phyloP scores from a whole-genome alignment of 2,888 invertebrate genomes.

The Zygothrica quintamaculata region DNA sequence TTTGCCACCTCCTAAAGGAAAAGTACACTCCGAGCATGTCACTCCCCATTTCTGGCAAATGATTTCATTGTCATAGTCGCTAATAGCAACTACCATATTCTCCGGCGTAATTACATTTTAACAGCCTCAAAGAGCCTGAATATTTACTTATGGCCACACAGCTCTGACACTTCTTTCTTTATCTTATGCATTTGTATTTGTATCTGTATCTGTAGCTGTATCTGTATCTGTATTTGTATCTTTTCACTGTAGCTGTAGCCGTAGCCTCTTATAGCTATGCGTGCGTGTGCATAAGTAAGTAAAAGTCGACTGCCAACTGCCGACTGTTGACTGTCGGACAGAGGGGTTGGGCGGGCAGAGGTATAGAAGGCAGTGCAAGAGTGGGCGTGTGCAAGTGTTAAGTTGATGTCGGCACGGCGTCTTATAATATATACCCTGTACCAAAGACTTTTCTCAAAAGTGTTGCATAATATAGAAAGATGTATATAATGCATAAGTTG shows the following conservation, averaged over 20 bases:
- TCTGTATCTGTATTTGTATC: slow-evolving; percentile 28
- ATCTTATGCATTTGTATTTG: slow-evolving; percentile 18
- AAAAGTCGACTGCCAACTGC: slow-evolving; percentile 24
- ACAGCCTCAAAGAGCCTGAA: slow-evolving; percentile 70
- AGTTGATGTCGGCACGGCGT: slow-evolving; percentile 50
- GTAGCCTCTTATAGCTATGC: slow-evolving; percentile 19
- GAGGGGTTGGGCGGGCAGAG: background rate
- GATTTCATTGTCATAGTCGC: slow-evolving; percentile 78
- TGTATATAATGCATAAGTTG: too few species aligned
- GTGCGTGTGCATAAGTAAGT: slow-evolving; percentile 61
- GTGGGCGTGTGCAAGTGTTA: slow-evolving; percentile 65
- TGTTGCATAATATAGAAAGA: too few species aligned
- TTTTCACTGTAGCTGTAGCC: too few species aligned
- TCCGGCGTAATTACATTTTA: slow-evolving; percentile 74
- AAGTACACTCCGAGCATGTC: background rate
- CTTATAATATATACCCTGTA: slow-evolving; percentile 8
- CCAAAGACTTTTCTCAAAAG: too few species aligned
- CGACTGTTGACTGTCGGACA: slow-evolving; percentile 5
- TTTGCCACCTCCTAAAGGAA: slow-evolving; percentile 5
- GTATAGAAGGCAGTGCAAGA: background rate
- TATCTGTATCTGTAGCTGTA: slow-evolving; percentile 9
- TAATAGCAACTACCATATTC: slow-evolving; percentile 74
- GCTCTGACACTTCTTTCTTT: slow-evolving; percentile 36
- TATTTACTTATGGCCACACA: slow-evolving; percentile 66
- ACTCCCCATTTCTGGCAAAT: too few species aligned